Evolutionary conservation across 1,140 invertebrate species (phyloP), one percentile per base, ranked within the genome.

Genomic region (Piezodorus guildinii): DNA sequence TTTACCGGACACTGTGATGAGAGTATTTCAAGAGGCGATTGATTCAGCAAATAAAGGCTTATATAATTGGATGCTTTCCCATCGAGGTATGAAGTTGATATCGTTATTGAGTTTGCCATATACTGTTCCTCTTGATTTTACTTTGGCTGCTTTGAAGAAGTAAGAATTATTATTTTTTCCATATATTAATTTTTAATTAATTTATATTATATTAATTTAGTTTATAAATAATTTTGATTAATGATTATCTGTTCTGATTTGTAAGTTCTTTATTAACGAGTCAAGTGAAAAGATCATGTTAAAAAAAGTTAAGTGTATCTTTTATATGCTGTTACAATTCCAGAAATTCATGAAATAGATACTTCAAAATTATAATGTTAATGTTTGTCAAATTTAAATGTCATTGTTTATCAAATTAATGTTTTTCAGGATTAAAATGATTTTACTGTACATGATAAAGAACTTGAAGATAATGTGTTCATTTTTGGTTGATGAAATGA

Each of bases 11-110:
- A 88, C 87, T 1, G 85, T 93, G 25, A 79, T 90, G 73, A 84
- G 82, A 67, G 85, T 92, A 70, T 90, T 96, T 72, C 90, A 95
- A 80, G 88, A 92, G 71, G 91, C 91, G 0, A 93, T 93, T 67
- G 89, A 93, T 70, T 84, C 88, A 1, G 90, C 91, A 0, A 95
- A 96, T 73, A 90, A 87, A 73, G 91, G 91, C 16, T 72, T 96
- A 30, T 78, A 92, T 34, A 94, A 92, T 75, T 94, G 91, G 88
- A 74, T 96, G 23, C 91, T 92, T 72, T 86, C 87, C 69, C 85
- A 90, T 69, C 79, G 81, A 66, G 86, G 87, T 34, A 83, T 94
- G 73, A 85, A 89, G 68, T 74, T 91, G 43, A 73, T 93, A 0
- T 87, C 87, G 0, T 73, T 91, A 3, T 75, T 95, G 15, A 86